phyloP scores from a whole-genome alignment of 2,888 invertebrate genomes.

The Synergus gifuensis region DNA sequence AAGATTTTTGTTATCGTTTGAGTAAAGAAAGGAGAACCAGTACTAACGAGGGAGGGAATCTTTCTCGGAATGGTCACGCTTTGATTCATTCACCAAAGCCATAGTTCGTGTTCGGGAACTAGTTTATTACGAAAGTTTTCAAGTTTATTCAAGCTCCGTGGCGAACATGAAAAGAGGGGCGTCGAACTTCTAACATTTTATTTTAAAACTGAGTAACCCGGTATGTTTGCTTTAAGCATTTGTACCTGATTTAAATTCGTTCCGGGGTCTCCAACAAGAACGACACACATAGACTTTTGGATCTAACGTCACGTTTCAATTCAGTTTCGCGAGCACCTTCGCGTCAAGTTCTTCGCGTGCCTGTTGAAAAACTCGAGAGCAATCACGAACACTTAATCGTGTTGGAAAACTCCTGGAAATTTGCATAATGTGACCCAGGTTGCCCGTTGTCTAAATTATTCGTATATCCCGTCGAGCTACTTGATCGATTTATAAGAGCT shows the following conservation, averaged over 20 bases:
- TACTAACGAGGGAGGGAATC: slow-evolving; percentile 44
- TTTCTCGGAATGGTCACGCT: slow-evolving; percentile 56
- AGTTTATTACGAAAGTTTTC: slow-evolving; percentile 63
- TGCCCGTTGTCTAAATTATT: slow-evolving; percentile 30
- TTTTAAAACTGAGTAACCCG: slow-evolving; percentile 64
- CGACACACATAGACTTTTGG: slow-evolving; percentile 57
- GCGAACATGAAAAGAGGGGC: slow-evolving; percentile 48
- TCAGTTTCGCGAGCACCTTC: slow-evolving; percentile 36
- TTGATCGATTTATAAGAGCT: slow-evolving; percentile 4
- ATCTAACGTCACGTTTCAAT: slow-evolving; percentile 47
- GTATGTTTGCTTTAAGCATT: slow-evolving; percentile 68
- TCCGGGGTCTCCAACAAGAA: slow-evolving; percentile 63
- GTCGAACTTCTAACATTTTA: slow-evolving; percentile 62
- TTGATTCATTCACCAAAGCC: slow-evolving; percentile 60
- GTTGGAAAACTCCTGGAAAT: slow-evolving; percentile 50
- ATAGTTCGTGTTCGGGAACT: slow-evolving; percentile 69
- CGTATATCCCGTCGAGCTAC: background rate
- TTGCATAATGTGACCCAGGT: slow-evolving; percentile 53
- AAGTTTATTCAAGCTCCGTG: slow-evolving; percentile 65
- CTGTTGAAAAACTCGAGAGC: slow-evolving; percentile 32
- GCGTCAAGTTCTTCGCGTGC: slow-evolving; percentile 32
- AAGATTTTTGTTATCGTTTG: slow-evolving; percentile 30
- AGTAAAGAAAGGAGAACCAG: background rate
- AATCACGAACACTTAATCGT: slow-evolving; percentile 42
- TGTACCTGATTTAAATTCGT: slow-evolving; percentile 70